phyloP scores from a whole-genome alignment of 2,113 vertebrate species.

The Pteruthius melanotis region DNA sequence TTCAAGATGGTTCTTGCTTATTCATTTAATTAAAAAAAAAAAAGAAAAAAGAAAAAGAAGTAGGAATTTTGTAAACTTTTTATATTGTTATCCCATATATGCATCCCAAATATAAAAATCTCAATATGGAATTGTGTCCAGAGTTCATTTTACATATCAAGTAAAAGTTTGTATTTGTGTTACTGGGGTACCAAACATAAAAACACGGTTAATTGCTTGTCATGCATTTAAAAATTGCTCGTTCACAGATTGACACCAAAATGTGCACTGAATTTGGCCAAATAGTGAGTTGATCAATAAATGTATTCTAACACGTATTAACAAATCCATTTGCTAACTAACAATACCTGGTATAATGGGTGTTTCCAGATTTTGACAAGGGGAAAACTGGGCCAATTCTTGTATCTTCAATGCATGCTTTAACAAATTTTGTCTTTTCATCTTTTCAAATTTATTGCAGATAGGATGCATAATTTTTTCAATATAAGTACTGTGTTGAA shows the following conservation, averaged over 20 bases:
- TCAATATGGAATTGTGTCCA: not conserved
- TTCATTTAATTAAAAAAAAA: not conserved
- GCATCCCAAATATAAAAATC: not conserved
- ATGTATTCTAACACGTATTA: not conserved
- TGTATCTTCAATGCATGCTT: not conserved
- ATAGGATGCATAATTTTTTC: not conserved
- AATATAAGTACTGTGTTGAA: not conserved
- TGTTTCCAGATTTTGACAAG: not conserved
- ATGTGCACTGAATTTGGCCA: not conserved
- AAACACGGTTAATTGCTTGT: not conserved
- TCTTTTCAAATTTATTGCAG: not conserved
- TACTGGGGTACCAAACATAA: not conserved
- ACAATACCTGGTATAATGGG: not conserved
- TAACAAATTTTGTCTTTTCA: not conserved
- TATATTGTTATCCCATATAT: not conserved
- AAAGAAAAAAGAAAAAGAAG: not conserved
- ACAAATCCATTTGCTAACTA: not conserved
- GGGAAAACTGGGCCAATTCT: not conserved
- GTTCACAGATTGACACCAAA: not conserved
- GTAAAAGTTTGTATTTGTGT: not conserved
- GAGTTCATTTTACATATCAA: not conserved
- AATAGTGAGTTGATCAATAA: not conserved
- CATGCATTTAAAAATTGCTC: not conserved
- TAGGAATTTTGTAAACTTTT: not conserved
- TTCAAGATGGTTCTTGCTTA: not conserved